Evolutionary conservation across 2,797 vertebrate genomes (phyloP), one percentile per base, ranked within the genome.

Genomic region (Phataginus tricuspis): DNA sequence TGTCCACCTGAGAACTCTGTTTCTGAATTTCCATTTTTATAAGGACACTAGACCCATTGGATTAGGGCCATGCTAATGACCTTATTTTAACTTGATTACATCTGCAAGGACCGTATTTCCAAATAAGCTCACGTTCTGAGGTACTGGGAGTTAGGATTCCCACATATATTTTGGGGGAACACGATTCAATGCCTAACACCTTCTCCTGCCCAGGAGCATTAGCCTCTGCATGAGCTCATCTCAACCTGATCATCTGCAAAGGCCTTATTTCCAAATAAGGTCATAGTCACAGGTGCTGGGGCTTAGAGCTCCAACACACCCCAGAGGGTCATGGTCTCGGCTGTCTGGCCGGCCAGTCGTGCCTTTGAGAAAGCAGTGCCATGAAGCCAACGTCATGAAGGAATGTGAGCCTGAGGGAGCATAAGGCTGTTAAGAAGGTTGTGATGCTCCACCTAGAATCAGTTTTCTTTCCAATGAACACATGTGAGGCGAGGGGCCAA

Each of bases 281-380:
- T 51, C 31, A 5, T 7, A 0, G 2, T 7, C 61, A 6, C 8
- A 64, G 83, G 51, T 14, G 14, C 18, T n/a, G 53, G 63, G 37
- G 10, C 27, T 16, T 37, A 12, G 23, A 21, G 18, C 4, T 1
- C 29, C 15, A 18, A 7, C 2, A 0, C 14, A 8, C 0, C 55
- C 16, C 8, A 3, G 27, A n/a, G 3, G 5, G 11, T 27, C 27
- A 25, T 18, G 19, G 4, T 45, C 3, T 10, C 5, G 2, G 61
- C 12, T 13, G 1, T 0, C 2, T 25, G 0, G 0, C 63, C 37
- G 34, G 10, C 31, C 42, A 37, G 55, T 37, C 31, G 57, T 7
- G 7, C 45, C 10, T 66, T 29, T 10, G 21, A 18, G 23, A 29
- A 29, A 15, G 15, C 5, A 19, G 12, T 29, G 0, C 2, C 3